These are phyloP conservation scores for Anhinga anhinga DNA, from an alignment of 2,113 vertebrate species.

Conservation along the genomic window DNA sequence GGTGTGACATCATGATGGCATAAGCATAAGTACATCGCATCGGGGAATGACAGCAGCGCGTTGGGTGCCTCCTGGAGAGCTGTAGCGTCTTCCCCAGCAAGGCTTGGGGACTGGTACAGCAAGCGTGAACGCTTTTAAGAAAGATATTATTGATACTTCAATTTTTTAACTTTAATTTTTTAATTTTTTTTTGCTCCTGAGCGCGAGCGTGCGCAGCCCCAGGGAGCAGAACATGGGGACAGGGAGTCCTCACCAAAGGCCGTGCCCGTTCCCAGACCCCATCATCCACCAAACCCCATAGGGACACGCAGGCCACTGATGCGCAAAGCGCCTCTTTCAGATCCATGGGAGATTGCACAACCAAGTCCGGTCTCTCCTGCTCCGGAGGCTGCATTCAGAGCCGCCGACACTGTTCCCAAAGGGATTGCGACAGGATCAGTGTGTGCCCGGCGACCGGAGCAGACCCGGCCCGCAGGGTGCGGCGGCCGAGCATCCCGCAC, in stretches of 20 bases:
- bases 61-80: too few species aligned
- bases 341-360: fast-evolving
- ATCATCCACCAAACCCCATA: fast-evolving
- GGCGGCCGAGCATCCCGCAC: fast-evolving
- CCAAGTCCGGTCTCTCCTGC: background rate
- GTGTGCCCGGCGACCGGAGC: fast-evolving
- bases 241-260: background rate
- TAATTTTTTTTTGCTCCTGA: too few species aligned
- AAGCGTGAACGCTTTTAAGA: background rate
- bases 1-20: fast-evolving
- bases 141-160: background rate
- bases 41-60: background rate
- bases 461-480: fast-evolving
- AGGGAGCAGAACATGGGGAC: background rate
- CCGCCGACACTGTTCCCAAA: fast-evolving
- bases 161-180: background rate
- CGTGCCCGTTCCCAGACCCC: background rate
- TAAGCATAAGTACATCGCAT: fast-evolving
- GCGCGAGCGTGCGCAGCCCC: fast-evolving
- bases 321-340: background rate
- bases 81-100: background rate
- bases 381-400: fast-evolving
- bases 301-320: too few species aligned
- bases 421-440: fast-evolving
- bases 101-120: too few species aligned